Evolutionary conservation across 2,888 invertebrate species (phyloP), one percentile per base, ranked within the genome.

Genomic region (Xanthorhoe designata): DNA sequence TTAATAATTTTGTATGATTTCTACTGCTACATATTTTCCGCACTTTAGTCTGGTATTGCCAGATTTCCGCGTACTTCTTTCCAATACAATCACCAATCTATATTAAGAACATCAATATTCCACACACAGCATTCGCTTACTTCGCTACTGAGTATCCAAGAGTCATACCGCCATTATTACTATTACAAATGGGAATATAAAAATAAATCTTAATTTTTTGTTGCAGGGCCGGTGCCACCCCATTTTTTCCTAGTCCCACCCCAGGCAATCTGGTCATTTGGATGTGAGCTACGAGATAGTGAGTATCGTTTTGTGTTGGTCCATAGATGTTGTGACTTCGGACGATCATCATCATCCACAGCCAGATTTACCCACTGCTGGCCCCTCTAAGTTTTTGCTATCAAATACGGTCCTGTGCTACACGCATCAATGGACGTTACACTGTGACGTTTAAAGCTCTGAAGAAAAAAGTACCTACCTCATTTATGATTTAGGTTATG

Each of bases 181-280:
- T 82, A 84, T 84, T 83, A 86, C 81, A 78, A 81, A 81, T 79
- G 78, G 77, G 80, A 68, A 76, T 74, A 80, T 84, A 73, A 82
- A 83, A 85, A 91, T 92, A 91, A 92, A 92, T 92, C 90, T 88
- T 86, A 74, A 83, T 90, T 90, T 91, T 90, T 90, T 74, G 68
- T 86, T 86, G 72, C 87, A 91, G 90, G 85, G 88, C 79, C 72
- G 84, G 84, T 79, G 80, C 90, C 90, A 86, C 89, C 91, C 91
- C 79, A 80, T 80, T 86, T 87, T 86, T 85, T 82, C 75, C 68
- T 70, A 80, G 79, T 76, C 83, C 82, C 85, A 81, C 90, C 89
- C 84, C 85, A 65, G 68, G 64, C 59, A 63, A 51, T 63, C 66
- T 69, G 72, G 72, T 67, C 74, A 74, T 73, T 71, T 60, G 58